Percentiles rank a stretch among this genome's conserved stretches.
These are phyloP conservation scores for Cremastinae sp. DNA, from an alignment of 2,888 invertebrate genomes.

Conservation along the genomic window DNA sequence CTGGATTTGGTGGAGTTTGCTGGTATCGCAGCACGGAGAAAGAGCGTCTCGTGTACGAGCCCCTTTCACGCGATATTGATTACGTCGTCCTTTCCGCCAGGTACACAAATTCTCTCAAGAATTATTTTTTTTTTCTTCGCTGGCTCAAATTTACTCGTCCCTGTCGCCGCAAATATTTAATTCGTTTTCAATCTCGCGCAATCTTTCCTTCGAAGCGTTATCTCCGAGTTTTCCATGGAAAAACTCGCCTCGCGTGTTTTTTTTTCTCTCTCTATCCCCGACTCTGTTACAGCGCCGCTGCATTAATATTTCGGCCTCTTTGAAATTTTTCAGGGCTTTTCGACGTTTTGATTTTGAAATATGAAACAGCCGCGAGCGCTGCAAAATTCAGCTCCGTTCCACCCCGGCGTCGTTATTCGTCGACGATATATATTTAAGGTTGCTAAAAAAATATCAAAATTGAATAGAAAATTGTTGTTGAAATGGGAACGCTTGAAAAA, in stretches of 20 bases:
- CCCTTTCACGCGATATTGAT: conserved; percentile 78
- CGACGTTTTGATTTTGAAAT: too few relatives aligned
- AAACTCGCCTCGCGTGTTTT: conserved; percentile 23
- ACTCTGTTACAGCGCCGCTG: too few relatives aligned
- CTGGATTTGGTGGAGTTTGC: background rate
- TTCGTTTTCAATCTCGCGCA: conserved; percentile 20
- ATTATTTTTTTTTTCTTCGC: conserved; percentile 38
- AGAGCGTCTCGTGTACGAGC: conserved; percentile 59
- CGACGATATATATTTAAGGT: too few relatives aligned
- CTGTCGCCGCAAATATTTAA: conserved; percentile 33
- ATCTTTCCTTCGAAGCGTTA: conserved; percentile 40
- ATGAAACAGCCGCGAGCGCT: too few relatives aligned
- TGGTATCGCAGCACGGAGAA: background rate
- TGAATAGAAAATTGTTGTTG: too few relatives aligned
- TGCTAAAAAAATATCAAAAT: too few relatives aligned
- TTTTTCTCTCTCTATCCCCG: conserved; percentile 32
- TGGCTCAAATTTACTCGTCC: conserved; percentile 54
- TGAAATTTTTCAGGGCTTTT: too few relatives aligned
- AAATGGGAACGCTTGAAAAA: too few relatives aligned
- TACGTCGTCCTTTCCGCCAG: conserved; percentile 78
- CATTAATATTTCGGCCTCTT: too few relatives aligned
- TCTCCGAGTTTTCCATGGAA: conserved; percentile 33
- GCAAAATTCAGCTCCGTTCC: too few relatives aligned
- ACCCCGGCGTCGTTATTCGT: too few relatives aligned
- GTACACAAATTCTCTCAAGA: conserved; percentile 70